These are phyloP conservation scores for Agapornis canus DNA, from an alignment of 2,797 vertebrate genomes.

Conservation along the genomic window DNA sequence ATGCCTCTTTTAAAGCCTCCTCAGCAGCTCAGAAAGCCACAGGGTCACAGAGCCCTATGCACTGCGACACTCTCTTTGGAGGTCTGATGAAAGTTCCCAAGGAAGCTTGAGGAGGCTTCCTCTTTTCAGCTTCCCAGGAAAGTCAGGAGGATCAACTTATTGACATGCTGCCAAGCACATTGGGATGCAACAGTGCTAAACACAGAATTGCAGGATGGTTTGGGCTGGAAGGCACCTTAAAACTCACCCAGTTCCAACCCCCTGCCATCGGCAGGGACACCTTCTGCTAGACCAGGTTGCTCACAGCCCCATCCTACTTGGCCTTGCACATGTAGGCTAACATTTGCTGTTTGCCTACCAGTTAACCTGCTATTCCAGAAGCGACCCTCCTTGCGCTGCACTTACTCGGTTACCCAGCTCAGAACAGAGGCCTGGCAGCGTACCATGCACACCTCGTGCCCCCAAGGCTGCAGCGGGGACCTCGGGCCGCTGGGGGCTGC, in stretches of 20 bases:
- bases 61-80: not conserved
- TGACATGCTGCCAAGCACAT: rapidly evolving
- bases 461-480: not conserved
- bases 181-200: not conserved
- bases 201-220: not conserved
- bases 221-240: not conserved
- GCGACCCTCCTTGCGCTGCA: not conserved
- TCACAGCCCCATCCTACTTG: not conserved
- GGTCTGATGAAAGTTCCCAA: not conserved
- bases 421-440: not conserved
- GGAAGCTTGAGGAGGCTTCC: not conserved
- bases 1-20: not conserved
- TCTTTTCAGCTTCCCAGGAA: not conserved
- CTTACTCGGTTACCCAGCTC: not conserved
- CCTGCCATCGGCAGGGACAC: not conserved
- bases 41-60: too few species aligned
- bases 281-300: not conserved
- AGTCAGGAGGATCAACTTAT: rapidly evolving
- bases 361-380: not conserved
- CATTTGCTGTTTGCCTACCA: not conserved
- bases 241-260: not conserved
- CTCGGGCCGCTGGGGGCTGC: not conserved
- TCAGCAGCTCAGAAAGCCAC: not conserved
- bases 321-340: not conserved
- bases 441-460: rapidly evolving